phyloP scores from a whole-genome alignment of 2,113 vertebrate genomes.

The Tyto alba region DNA sequence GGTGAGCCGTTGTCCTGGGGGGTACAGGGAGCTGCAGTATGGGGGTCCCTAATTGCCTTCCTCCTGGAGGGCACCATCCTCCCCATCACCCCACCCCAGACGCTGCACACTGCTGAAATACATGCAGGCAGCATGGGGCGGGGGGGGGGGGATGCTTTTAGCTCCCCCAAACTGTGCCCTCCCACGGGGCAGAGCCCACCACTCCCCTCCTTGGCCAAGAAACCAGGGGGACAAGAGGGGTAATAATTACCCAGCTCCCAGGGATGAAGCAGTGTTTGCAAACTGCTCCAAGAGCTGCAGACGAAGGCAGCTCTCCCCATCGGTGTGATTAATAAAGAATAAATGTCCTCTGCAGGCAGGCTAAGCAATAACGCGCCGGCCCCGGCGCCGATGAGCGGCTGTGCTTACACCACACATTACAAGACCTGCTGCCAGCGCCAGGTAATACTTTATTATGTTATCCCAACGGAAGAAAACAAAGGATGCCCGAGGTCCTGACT shows the following conservation, averaged over 20 bases:
- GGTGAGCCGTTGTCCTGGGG: fast-evolving
- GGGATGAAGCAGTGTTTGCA: background rate
- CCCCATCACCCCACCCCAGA: background rate
- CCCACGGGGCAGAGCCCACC: background rate
- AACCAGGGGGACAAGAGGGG: fast-evolving
- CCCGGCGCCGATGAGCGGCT: background rate
- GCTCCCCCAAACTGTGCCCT: background rate
- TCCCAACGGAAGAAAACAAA: slow-evolving; percentile 48
- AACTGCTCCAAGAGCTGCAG: background rate
- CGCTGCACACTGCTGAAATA: fast-evolving
- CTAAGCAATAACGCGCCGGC: background rate
- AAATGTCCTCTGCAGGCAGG: slow-evolving; percentile 34
- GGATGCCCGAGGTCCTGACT: slow-evolving; percentile 49
- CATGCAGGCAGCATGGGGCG: fast-evolving
- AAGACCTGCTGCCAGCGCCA: background rate
- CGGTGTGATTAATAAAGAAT: slow-evolving; percentile 18
- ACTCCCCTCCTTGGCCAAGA: fast-evolving
- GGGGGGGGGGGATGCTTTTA: background rate
- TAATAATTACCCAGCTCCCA: background rate
- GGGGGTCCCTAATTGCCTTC: fast-evolving
- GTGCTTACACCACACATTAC: slow-evolving; percentile 40
- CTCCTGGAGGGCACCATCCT: background rate
- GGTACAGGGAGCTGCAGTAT: fast-evolving
- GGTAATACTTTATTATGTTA: slow-evolving; percentile 47
- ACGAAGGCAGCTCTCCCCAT: background rate